Percentiles rank a stretch among this genome's conserved stretches.
Conservation (phyloP, 2,797 vertebrate species). For the Sandelia bainsii region DNA sequence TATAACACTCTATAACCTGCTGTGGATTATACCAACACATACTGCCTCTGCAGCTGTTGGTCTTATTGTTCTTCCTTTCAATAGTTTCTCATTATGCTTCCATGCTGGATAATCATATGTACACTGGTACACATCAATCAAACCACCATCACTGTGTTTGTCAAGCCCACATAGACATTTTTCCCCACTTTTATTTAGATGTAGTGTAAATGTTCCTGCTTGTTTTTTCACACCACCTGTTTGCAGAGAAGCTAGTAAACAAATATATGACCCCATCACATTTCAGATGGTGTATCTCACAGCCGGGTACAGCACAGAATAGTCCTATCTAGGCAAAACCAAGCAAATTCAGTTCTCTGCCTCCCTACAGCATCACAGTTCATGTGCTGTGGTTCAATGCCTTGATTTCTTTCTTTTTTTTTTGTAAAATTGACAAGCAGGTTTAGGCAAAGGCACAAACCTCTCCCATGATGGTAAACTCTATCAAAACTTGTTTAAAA, state of each 20-base stretch:
- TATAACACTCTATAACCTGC: constrained; percentile 54
- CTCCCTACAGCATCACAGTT: constrained; percentile 12
- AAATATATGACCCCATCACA: constrained; percentile 52
- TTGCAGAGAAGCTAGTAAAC: constrained; percentile 57
- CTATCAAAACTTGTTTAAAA: background rate
- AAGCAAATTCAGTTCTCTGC: constrained; percentile 19
- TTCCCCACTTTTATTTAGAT: constrained; percentile 21
- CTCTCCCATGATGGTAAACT: background rate
- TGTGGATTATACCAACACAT: constrained; percentile 48
- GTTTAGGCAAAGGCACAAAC: constrained; percentile 1
- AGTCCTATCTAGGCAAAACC: constrained; percentile 35
- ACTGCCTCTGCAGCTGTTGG: constrained; percentile 58
- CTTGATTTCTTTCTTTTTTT: too few species aligned
- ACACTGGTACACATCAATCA: constrained; percentile 48
- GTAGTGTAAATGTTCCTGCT: constrained; percentile 35
- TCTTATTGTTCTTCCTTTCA: constrained; percentile 49
- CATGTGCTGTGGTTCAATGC: constrained; percentile 8
- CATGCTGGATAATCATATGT: constrained; percentile 43
- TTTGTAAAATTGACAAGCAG: background rate
- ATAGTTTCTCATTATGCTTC: constrained; percentile 56
- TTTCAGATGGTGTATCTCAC: constrained; percentile 46
- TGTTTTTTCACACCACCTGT: constrained; percentile 53
- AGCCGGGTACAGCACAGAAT: constrained; percentile 23
- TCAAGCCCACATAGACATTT: constrained; percentile 15
- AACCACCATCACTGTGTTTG: constrained; percentile 11